phyloP scores from a whole-genome alignment of 2,888 invertebrate genomes.

The Drosophila paranaensis region DNA sequence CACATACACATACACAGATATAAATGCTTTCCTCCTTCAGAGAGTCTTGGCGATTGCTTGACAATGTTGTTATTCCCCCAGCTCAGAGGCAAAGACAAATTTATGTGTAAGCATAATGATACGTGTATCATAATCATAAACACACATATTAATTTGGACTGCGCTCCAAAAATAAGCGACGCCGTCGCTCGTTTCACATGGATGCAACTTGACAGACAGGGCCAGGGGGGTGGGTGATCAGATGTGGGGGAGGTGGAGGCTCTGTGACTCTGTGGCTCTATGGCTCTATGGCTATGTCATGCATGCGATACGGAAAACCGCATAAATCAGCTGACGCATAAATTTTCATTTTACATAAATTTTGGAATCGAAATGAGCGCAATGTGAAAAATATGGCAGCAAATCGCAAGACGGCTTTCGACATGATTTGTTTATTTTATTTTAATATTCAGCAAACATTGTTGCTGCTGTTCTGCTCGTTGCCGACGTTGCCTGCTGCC shows the following conservation, averaged over 20 bases:
- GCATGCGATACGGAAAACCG: slow-evolving; percentile 68
- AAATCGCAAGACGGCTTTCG: slow-evolving; percentile 70
- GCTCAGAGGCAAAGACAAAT: slow-evolving; percentile 49
- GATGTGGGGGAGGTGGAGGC: slow-evolving; percentile 8
- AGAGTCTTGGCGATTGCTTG: slow-evolving; percentile 32
- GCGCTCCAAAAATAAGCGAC: slow-evolving; percentile 73
- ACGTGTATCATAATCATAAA: slow-evolving; percentile 77
- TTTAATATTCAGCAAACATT: slow-evolving; percentile 51
- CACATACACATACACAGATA: not conserved
- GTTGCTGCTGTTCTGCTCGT: slow-evolving; percentile 27
- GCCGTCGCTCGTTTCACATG: slow-evolving; percentile 71
- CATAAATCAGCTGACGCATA: slow-evolving; percentile 81
- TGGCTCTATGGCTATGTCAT: slow-evolving; percentile 54
- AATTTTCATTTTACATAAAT: slow-evolving; percentile 79
- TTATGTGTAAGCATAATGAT: slow-evolving; percentile 59
- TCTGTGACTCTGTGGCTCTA: slow-evolving; percentile 13
- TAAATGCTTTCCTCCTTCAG: not conserved
- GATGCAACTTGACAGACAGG: slow-evolving; percentile 62
- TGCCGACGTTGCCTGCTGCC: slow-evolving; percentile 2
- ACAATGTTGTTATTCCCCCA: slow-evolving; percentile 41
- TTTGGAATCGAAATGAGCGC: slow-evolving; percentile 69
- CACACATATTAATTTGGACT: slow-evolving; percentile 78
- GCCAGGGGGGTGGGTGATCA: not conserved
- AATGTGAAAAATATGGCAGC: slow-evolving; percentile 74
- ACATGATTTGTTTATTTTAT: slow-evolving; percentile 62